Evolutionary conservation across 2,888 invertebrate species (phyloP), one percentile per base, ranked within the genome.

Genomic region (Minunthozetes semirufus): DNA sequence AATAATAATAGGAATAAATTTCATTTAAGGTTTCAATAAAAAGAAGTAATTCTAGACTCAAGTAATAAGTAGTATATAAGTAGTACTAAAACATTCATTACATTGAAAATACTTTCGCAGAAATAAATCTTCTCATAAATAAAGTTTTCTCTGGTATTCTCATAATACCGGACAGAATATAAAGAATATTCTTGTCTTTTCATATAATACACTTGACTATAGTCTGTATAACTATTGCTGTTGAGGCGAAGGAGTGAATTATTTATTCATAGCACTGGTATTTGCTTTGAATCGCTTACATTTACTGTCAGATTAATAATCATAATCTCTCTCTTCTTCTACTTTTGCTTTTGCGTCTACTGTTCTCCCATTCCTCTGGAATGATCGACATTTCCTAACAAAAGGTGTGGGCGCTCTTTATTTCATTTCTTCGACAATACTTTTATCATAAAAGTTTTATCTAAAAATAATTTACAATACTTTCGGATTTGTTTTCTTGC

Each of bases 261-360:
- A 61, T 61, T 61, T 61, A 61, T 61, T 61, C 61, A 61, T 61
- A 29, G 33, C 9, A 53, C 17, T 61, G 61, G 13, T 61, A 29
- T 29, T 61, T 29, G 27, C 27, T 59, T 22, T 22, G 59, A 59
- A 59, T 61, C 9, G 11, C 22, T 56, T 22, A 22, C 56, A 19
- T 56, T 56, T 56, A 56, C 13, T 13, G 13, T 22, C 22, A 22
- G 56, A 56, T 56, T 56, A 56, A 19, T 50, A 50, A 50, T 19
- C 19, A 50, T 50, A 19, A 56, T 56, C 19, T 56, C 19, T 22
- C 13, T 42, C 13, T 42, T 42, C 42, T 8, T 42, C 11, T 42
- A 1, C 13, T 13, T 42, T 13, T 42, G 11, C 8, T 33, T 33
- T 33, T 42, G 9, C 11, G 9, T 42, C 42, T 42, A 9, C 42